Percentiles rank a stretch among this genome's conserved stretches.
phyloP scores from a whole-genome alignment of 2,113 vertebrate genomes.

The Grus americana region DNA sequence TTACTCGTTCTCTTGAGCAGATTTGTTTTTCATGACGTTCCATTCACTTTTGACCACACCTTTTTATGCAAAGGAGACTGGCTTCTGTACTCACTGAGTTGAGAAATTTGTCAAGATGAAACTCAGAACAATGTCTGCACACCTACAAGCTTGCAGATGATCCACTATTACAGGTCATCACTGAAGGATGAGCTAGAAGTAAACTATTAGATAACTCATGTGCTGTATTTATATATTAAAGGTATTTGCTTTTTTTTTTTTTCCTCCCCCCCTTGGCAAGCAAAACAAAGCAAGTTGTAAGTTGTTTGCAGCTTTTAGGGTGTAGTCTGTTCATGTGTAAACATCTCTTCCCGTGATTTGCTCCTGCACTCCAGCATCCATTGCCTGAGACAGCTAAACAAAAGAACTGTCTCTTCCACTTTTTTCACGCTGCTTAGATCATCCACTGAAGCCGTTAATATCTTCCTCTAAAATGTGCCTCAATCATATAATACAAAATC shows the following conservation, averaged over 20 bases:
- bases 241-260: neutral
- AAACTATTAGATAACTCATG: neutral
- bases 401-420: slow-evolving; percentile 6
- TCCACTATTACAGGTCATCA: neutral
- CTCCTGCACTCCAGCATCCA: neutral
- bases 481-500: neutral
- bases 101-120: neutral
- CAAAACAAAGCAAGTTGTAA: neutral
- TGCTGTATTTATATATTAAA: neutral
- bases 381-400: slow-evolving; percentile 44
- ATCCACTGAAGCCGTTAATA: neutral
- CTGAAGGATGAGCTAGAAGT: neutral
- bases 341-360: neutral
- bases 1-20: neutral
- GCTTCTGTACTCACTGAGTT: neutral
- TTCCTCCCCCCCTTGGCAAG: neutral
- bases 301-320: slow-evolving; percentile 4
- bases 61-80: neutral
- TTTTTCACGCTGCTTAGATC: slow-evolving; percentile 14
- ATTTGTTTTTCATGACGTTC: neutral
- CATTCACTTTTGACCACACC: neutral
- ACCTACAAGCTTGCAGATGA: neutral
- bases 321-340: neutral
- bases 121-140: neutral
- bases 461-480: neutral